Base-by-base conservation (phyloP, 2,113 vertebrate species). In the rat (Rattus norvegicus) region DNA sequence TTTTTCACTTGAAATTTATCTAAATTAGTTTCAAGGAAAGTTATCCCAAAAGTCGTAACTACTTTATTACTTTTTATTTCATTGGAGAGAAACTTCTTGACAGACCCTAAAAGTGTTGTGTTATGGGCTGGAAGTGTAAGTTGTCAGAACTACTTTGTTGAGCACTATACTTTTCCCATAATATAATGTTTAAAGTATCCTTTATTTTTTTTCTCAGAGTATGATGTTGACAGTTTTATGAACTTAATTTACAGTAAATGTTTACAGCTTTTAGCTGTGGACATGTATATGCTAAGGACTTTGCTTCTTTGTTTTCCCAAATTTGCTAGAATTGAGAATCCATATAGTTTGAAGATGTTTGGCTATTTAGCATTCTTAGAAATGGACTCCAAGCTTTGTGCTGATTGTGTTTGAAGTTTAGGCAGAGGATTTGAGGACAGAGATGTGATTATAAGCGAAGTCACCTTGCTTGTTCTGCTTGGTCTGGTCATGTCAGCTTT, bases 1-100 rank as follows among this genome's bases (percentile, higher is more conserved):
- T 95, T 94, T 95, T 95, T 95, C 88, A 59, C 33, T 92, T 94
- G 63, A 89, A 93, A 92, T 95, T 96, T 95, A 77, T 87, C 28
- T 92, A 90, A 90, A 91, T 95, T 91, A 65, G 54, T 91, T 96
- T 97, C 43, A 91, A 91, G 87, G 30, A 94, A 88, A 97, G 91
- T 97, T 83, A 92, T 70, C 94, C 54, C 33, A 1, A 88, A 94
- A 92, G 84, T 93, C 49, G 90, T 67, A 96, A 91, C 91, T 90
- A 59, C 79, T 95, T 94, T 87, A 91, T 72, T 85, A 36, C 63
- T 88, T 96, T 95, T 89, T 73, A 83, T 91, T 96, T 93, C 30
- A 73, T 88, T 95, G 86, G 95, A 88, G 93, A 93, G 61, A 89
- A 94, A 87, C 73, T 63, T 39, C 43, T 73, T 91, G 77, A 75